Base-by-base conservation (phyloP, 2,888 invertebrate genomes). In the Itoplectis maculator region DNA sequence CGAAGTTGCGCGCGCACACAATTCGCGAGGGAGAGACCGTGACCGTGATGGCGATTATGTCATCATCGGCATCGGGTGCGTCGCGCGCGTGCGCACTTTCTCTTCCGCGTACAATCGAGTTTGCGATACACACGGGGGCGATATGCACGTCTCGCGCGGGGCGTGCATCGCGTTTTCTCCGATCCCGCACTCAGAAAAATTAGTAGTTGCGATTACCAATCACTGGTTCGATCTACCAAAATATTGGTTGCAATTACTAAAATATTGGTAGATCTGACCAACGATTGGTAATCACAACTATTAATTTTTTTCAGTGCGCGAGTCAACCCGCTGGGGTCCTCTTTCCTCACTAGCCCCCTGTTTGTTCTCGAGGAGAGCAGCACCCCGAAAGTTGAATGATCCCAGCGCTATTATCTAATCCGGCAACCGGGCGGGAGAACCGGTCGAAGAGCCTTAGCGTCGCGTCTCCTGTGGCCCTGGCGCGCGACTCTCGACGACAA, bases 11-110 rank as follows among this genome's bases (percentile, higher is more conserved):
- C 82, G 86, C 84, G 80, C 82, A 86, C 84, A 82, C 73, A 79
- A 86, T 87, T 86, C 77, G 84, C 56, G 49, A 51, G 81, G 49
- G 76, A 86, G 90, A 90, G 90, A 90, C 90, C 90, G 85, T 90
- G 89, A 88, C 90, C 89, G 86, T 89, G 90, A 88, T 81, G 76
- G 77, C 82, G 87, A 85, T 90, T 90, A 89, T 88, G 88, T 90
- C 89, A 90, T 85, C 87, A 79, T 83, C 68, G 47, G 49, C 37
- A 85, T 84, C 83, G 79, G 66, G 73, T 84, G 37, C 51, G 59
- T 61, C 61, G 51, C 23, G 72, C 51, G 89, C 90, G 91, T 90
- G 51, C 23, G 72, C 51, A 89, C 90, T 90, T 90, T 90, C 90
- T 89, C 91, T 90, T 91, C 90, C 90, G 89, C 47, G 47, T 76